phyloP scores from a whole-genome alignment of 2,113 vertebrate species.

The Heterotis niloticus region DNA sequence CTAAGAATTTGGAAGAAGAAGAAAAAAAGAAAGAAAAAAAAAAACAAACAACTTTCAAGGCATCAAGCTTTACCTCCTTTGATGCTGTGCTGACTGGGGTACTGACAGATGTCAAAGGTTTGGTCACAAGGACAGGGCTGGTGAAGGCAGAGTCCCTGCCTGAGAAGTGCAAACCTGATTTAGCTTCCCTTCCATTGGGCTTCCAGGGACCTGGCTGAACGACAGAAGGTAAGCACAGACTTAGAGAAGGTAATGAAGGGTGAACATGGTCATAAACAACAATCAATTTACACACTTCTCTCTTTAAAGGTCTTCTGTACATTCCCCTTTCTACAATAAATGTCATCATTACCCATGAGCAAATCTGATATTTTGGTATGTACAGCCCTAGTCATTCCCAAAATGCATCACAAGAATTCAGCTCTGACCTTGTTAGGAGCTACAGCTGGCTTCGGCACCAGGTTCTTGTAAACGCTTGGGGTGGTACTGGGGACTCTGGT shows the following conservation, averaged over 20 bases:
- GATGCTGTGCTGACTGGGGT: conserved; percentile 78
- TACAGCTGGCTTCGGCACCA: conserved; percentile 91
- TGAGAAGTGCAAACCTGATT: conserved; percentile 83
- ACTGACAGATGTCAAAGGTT: conserved; percentile 81
- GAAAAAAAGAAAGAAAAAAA: background rate
- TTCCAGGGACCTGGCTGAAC: conserved; percentile 89
- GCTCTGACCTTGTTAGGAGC: conserved; percentile 85
- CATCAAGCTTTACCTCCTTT: conserved; percentile 80
- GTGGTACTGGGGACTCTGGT: conserved; percentile 81
- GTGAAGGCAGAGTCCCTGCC: conserved; percentile 93
- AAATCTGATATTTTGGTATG: too few species aligned
- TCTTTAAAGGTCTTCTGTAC: too few species aligned
- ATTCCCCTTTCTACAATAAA: too few species aligned
- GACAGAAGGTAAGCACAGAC: background rate
- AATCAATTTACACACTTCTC: background rate
- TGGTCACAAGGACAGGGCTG: conserved; percentile 91
- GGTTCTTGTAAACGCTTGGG: conserved; percentile 97
- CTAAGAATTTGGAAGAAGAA: background rate
- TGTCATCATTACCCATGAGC: too few species aligned
- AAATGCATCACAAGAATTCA: too few species aligned
- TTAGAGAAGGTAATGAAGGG: background rate
- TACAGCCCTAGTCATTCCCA: too few species aligned
- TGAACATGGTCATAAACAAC: background rate
- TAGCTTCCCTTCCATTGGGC: conserved; percentile 84
- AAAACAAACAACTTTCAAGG: background rate